Evolutionary conservation across 2,113 vertebrate species (phyloP).

Genomic region (Anhinga rufa): DNA sequence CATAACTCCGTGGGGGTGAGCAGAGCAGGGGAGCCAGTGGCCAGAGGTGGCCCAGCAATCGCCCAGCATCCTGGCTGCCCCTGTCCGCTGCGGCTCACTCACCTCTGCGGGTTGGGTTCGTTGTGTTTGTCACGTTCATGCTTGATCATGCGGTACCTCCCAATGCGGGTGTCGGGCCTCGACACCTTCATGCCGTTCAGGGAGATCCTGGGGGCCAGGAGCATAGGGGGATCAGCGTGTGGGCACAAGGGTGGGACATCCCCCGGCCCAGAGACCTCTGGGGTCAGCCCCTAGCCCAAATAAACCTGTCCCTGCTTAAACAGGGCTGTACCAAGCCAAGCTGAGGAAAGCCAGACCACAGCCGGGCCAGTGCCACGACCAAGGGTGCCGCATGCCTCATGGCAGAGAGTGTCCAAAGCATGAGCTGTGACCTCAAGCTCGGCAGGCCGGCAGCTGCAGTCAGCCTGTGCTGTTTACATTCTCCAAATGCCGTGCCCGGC

Average conservation of each 20-base stretch:
- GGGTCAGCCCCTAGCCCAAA: neutral
- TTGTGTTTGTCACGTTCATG: constrained; percentile 99
- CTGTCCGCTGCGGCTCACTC: constrained; percentile 63
- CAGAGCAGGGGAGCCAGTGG: neutral
- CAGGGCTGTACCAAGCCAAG: neutral
- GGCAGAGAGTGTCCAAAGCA: neutral
- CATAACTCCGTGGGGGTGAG: neutral
- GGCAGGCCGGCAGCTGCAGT: neutral
- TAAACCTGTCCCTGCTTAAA: neutral
- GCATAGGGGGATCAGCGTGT: neutral
- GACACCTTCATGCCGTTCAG: constrained; percentile 99
- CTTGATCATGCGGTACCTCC: constrained; percentile 99
- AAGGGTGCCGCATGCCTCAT: neutral
- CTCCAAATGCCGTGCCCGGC: neutral
- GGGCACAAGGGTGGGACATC: neutral
- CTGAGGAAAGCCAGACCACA: neutral
- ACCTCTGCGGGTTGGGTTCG: constrained; percentile 98
- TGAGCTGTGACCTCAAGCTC: rapidly evolving
- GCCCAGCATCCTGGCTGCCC: rapidly evolving
- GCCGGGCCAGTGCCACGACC: neutral
- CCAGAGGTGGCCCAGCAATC: rapidly evolving
- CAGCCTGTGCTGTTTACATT: neutral
- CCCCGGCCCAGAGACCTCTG: neutral
- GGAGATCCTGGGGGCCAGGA: constrained; percentile 83
- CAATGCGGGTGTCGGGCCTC: constrained; percentile 93